Base-by-base conservation (phyloP, 2,113 vertebrate species). In the Colistium nudipinnis region DNA sequence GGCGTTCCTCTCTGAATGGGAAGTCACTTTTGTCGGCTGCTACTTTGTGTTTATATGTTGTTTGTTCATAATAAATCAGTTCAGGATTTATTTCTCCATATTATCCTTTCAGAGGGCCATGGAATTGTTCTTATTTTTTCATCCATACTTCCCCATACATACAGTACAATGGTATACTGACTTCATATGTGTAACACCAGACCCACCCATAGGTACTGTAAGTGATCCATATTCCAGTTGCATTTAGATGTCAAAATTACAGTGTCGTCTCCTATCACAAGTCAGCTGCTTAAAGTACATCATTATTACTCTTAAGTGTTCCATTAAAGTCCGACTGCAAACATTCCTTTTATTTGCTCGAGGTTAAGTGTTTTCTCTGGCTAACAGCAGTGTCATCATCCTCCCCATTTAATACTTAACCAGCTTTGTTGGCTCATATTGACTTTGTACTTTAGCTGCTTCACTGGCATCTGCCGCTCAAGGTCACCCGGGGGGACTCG, bases 381-480 rank as follows among this genome's bases (percentile, higher is more conserved):
- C 72, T 47, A 70, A 82, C 65, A 2, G 57, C 79, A 17, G 45
- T 31, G 53, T 63, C 82, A 82, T 86, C 70, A 80, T 66, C 68
- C 68, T 72, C 44, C 27, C 49, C 54, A 72, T 88, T 88, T 89
- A 88, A 88, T 89, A 86, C 88, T 79, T 90, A 89, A 87, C 87
- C 78, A 84, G 84, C 78, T 80, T 70, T 83, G 82, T 83, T 76
- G 68, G 74, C 77, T 49, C 1, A 5, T 86, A 89, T 88, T 86
- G 87, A 90, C 84, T 83, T 83, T 83, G 85, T 75, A 81, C 80
- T 90, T 90, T 74, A 85, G 85, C 71, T 76, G 65, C 81, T 89
- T 82, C 51, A 39, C 76, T 44, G 72, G 70, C 74, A 71, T 76
- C 74, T 49, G 73, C 70, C 27, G 52, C 69, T 82, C 84, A 87